These are phyloP conservation scores for Machimus atricapillus DNA, from an alignment of 2,888 invertebrate genomes.

Conservation along the genomic window DNA sequence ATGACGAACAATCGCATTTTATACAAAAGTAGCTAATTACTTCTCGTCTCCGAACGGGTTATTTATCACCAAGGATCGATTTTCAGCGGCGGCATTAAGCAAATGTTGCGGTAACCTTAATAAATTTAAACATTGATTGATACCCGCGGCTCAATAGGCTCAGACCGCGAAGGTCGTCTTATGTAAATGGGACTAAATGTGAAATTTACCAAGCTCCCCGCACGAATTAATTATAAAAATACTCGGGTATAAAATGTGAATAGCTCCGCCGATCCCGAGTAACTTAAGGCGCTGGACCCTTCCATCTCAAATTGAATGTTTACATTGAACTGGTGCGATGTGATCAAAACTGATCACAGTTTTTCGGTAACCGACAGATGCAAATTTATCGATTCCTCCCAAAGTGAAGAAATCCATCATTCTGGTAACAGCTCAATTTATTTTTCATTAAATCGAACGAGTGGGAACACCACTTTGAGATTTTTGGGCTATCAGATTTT, in stretches of 20 bases:
- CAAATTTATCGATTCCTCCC: background rate
- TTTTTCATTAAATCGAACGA: background rate
- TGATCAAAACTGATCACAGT: background rate
- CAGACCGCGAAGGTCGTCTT: background rate
- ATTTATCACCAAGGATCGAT: constrained; percentile 30
- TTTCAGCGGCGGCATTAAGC: background rate
- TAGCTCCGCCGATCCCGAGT: background rate
- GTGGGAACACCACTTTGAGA: background rate
- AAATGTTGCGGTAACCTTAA: background rate
- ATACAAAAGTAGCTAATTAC: background rate
- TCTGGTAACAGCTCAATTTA: background rate
- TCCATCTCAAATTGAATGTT: background rate
- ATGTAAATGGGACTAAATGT: background rate
- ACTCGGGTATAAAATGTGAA: background rate
- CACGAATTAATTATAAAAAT: background rate
- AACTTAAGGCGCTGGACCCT: background rate
- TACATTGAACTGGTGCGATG: background rate
- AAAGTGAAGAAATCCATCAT: background rate
- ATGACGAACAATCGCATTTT: constrained; percentile 17
- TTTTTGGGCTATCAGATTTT: background rate
- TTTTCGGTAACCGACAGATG: background rate
- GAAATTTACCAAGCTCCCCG: background rate
- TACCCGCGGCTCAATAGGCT: background rate
- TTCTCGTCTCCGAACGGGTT: background rate
- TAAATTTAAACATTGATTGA: constrained; percentile 24